Conservation (phyloP, 1,140 invertebrate genomes). For the Listronotus oregonensis region DNA sequence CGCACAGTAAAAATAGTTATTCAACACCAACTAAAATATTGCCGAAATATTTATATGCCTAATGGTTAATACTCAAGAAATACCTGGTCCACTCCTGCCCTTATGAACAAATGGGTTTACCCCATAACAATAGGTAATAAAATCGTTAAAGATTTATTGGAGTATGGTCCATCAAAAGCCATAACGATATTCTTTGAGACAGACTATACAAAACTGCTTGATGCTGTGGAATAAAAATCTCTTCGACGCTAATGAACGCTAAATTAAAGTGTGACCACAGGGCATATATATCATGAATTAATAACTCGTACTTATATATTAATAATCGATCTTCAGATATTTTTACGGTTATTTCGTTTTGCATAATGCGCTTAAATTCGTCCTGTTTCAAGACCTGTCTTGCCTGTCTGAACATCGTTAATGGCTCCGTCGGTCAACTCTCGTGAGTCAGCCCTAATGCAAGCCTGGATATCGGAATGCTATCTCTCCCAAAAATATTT, state of each 20-base stretch:
- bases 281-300: slow-evolving; percentile 21
- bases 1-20: too few species aligned
- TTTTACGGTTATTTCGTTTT: slow-evolving; percentile 23
- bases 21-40: too few species aligned
- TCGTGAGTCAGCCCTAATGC: slow-evolving; percentile 4
- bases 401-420: not conserved
- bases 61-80: too few species aligned
- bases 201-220: too few species aligned
- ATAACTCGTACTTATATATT: slow-evolving; percentile 23
- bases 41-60: too few species aligned
- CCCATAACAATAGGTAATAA: too few species aligned
- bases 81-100: too few species aligned
- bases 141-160: too few species aligned
- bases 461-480: not conserved
- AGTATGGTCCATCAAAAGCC: too few species aligned
- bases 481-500: slow-evolving; percentile 4
- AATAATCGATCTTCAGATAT: slow-evolving; percentile 23
- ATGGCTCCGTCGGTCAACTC: not conserved
- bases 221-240: not conserved
- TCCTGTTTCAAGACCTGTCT: not conserved
- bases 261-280: slow-evolving; percentile 5
- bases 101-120: too few species aligned
- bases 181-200: too few species aligned
- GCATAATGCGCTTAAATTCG: slow-evolving; percentile 21
- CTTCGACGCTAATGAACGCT: not conserved